Conservation (phyloP, 2,113 vertebrate species). For the Cochlearius cochlearius region DNA sequence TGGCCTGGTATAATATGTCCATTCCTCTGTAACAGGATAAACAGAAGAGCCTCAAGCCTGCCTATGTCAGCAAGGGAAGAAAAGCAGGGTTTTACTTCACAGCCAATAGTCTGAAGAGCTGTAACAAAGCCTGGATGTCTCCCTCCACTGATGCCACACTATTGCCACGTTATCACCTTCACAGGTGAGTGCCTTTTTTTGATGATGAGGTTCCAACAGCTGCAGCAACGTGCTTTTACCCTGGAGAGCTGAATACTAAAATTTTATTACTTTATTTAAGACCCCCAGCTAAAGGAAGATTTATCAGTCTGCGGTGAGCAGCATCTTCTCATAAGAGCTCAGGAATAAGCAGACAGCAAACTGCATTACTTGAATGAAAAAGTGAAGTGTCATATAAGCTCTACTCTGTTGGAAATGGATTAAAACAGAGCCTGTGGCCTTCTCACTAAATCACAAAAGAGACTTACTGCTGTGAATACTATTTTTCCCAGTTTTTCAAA, state of each 20-base stretch:
- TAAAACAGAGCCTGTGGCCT: slow-evolving; percentile 23
- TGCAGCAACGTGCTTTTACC: neutral
- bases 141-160: neutral
- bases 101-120: neutral
- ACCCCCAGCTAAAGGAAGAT: neutral
- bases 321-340: slow-evolving; percentile 4
- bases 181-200: neutral
- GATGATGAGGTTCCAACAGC: neutral
- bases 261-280: slow-evolving; percentile 16
- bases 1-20: neutral
- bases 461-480: neutral
- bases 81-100: neutral
- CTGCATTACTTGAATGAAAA: slow-evolving; percentile 39
- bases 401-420: slow-evolving; percentile 1
- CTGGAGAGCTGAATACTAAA: neutral
- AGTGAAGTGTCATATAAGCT: neutral
- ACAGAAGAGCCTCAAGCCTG: neutral
- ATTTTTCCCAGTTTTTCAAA: neutral
- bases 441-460: neutral
- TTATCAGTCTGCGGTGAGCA: slow-evolving; percentile 14
- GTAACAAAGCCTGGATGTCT: neutral
- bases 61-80: neutral
- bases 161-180: neutral
- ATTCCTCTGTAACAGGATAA: neutral
- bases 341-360: slow-evolving; percentile 22